Evolutionary conservation across 2,888 invertebrate species (phyloP), one percentile per base, ranked within the genome.

Genomic region (Aelia acuminata): DNA sequence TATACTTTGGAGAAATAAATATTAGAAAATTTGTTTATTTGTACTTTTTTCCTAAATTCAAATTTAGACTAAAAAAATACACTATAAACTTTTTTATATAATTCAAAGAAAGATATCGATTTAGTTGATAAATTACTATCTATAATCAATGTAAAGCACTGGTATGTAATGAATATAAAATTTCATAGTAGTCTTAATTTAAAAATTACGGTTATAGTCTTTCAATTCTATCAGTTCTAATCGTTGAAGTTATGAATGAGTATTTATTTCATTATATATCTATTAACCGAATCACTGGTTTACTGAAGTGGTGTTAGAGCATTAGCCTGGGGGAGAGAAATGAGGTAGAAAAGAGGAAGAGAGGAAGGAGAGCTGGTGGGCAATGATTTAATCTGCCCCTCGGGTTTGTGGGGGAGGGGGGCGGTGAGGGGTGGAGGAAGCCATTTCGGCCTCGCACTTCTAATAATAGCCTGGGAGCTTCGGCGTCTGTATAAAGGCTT

Each of bases 401-500:
- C 31, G 31, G 13, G 31, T 11, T 26, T 22, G 53, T 22, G n/a
- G 53, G 53, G 10, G 50, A 50, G 57, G 57, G 26, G 22, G 26
- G n/a, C 26, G 63, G 0, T 5, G 63, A 70, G 63, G n/a, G 57
- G 63, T 3, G 18, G 63, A 70, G 63, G 63, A 70, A 70, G 63
- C 63, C 63, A 70, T 70, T 70, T 35, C 63, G 31, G 18, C 1
- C 35, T 70, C 63, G 63, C 63, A 70, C 63, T 70, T 70, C 63
- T 70, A 70, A 70, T 70, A 70, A 70, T 70, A 70, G 63, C 63
- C 0, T 35, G 8, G 18, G 31, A 7, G 18, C 20, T 31, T 26
- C 63, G 18, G 35, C 63, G 63, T 70, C 63, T 70, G 63, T 70
- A 70, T 70, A 70, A 70, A 70, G 63, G 31, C 31, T 35, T 70